phyloP scores from a whole-genome alignment of 2,797 vertebrate species.

The Cyprinodon diabolis region DNA sequence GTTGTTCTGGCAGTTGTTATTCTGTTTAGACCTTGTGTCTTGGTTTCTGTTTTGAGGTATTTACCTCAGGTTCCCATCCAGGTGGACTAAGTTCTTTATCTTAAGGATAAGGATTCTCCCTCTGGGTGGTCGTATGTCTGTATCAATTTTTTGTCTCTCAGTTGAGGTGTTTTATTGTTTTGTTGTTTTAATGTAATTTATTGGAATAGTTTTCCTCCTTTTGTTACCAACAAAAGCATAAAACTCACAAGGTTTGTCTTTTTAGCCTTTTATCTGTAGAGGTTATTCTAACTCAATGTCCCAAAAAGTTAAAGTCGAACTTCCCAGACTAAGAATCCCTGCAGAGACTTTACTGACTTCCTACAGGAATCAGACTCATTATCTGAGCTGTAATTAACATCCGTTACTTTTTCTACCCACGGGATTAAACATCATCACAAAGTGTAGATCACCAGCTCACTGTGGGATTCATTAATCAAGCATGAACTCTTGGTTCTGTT shows the following conservation, averaged over 20 bases:
- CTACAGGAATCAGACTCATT: not conserved
- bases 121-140: not conserved
- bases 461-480: slow-evolving; percentile 44
- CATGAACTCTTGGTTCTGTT: slow-evolving; percentile 17
- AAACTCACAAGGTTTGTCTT: not conserved
- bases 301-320: not conserved
- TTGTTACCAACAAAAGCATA: not conserved
- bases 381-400: slow-evolving; percentile 21
- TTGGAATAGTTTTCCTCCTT: not conserved
- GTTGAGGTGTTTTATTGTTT: not conserved
- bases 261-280: not conserved
- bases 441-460: slow-evolving; percentile 44
- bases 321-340: not conserved
- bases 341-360: not conserved
- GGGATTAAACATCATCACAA: slow-evolving; percentile 67
- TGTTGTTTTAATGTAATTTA: not conserved
- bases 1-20: no score
- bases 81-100: no score
- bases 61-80: no score
- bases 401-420: not conserved
- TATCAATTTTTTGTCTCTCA: not conserved
- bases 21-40: no score
- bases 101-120: not conserved
- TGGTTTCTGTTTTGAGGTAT: no score
- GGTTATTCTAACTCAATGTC: not conserved